These are phyloP conservation scores for Muntiacus muntjak DNA, from an alignment of 2,113 vertebrate species.

Conservation along the genomic window DNA sequence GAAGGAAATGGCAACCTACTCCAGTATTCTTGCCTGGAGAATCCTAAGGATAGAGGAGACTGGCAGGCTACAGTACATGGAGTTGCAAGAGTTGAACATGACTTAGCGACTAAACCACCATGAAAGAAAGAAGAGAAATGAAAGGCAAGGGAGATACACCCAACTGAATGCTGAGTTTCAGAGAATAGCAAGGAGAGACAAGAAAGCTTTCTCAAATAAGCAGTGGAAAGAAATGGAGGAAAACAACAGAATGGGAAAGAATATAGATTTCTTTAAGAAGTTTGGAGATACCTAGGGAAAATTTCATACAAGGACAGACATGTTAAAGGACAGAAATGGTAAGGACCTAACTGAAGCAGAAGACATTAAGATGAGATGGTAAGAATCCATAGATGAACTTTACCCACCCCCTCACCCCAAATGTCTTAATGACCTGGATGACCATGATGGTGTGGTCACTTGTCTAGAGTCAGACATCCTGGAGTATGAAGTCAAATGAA, in stretches of 20 bases:
- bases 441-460: not conserved
- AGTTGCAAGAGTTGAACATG: accelerated
- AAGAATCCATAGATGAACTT: not conserved
- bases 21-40: not conserved
- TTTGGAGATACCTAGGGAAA: not conserved
- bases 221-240: not conserved
- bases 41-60: not conserved
- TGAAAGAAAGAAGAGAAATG: not conserved
- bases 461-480: not conserved
- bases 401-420: accelerated
- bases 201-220: not conserved
- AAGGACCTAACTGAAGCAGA: not conserved
- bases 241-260: not conserved
- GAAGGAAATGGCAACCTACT: not conserved
- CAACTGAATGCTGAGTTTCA: not conserved
- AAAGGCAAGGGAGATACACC: not conserved
- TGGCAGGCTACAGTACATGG: not conserved
- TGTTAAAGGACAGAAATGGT: not conserved
- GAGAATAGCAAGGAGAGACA: not conserved
- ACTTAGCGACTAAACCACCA: not conserved
- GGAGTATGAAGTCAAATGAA: not conserved
- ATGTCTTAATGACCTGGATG: not conserved
- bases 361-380: not conserved
- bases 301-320: not conserved
- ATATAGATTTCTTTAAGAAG: not conserved